A percentile compares a stretch with the other conserved stretches of the same genome.
phyloP scores from a whole-genome alignment of 1,140 invertebrate species.

The Drosophila mojavensis region DNA sequence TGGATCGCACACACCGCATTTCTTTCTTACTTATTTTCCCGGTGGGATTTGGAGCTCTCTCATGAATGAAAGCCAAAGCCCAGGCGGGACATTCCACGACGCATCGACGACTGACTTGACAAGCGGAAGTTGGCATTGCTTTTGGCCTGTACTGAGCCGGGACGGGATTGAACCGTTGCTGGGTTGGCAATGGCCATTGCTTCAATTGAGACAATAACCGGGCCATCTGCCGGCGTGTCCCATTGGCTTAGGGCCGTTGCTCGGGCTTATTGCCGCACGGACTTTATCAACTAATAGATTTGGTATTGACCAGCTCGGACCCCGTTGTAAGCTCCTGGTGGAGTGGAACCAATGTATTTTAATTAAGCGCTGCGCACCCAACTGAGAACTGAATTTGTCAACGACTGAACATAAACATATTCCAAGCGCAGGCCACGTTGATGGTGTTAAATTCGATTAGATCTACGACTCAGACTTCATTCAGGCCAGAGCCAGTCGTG shows the following conservation, averaged over 20 bases:
- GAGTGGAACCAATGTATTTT: slow-evolving; percentile 31
- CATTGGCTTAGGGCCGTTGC: slow-evolving; percentile 12
- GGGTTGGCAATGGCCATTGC: slow-evolving; percentile 21
- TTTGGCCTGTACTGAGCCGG: background rate
- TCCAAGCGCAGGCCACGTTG: slow-evolving; percentile 48
- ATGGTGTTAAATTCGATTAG: slow-evolving; percentile 71
- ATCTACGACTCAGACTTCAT: slow-evolving; percentile 60
- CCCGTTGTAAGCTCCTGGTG: background rate
- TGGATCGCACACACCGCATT: slow-evolving; percentile 50
- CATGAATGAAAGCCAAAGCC: slow-evolving; percentile 74
- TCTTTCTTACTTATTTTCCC: slow-evolving; percentile 72
- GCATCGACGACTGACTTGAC: slow-evolving; percentile 32
- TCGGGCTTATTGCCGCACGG: slow-evolving; percentile 25
- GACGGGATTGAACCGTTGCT: background rate
- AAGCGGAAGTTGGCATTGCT: slow-evolving; percentile 62
- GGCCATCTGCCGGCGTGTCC: slow-evolving; percentile 27
- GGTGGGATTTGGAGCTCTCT: slow-evolving; percentile 69
- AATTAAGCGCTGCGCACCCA: slow-evolving; percentile 32
- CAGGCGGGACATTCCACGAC: slow-evolving; percentile 29
- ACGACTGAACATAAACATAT: slow-evolving; percentile 33
- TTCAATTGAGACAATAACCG: slow-evolving; percentile 74
- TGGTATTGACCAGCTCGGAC: background rate
- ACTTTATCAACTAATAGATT: slow-evolving; percentile 17
- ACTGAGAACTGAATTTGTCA: slow-evolving; percentile 61
- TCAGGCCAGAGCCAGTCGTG: slow-evolving; percentile 34